These are phyloP conservation scores for Pocillopora grandis DNA, from an alignment of 92 coral and sea anemone species.

Conservation along the genomic window DNA sequence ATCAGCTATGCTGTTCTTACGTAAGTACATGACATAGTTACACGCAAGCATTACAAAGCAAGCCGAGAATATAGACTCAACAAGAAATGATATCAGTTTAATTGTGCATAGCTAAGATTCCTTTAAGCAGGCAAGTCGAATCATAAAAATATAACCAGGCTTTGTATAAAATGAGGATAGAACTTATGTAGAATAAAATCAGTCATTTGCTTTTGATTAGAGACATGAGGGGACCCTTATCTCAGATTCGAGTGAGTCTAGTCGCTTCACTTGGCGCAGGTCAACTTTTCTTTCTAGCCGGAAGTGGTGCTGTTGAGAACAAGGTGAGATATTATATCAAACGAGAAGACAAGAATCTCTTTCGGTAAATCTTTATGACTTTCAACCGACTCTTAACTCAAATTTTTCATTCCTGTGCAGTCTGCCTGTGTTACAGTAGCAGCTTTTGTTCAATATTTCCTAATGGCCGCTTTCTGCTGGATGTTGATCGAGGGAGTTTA, in stretches of 20 bases:
- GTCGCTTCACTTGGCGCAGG: background rate
- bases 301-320: background rate
- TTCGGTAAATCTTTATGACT: too few relatives aligned
- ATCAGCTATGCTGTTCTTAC: background rate
- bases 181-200: too few relatives aligned
- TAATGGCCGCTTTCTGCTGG: conserved; percentile 15
- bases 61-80: too few relatives aligned
- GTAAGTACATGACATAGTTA: background rate
- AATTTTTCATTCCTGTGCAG: background rate
- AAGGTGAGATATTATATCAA: background rate
- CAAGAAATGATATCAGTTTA: too few relatives aligned
- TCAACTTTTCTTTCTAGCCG: background rate
- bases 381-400: too few relatives aligned
- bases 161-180: too few relatives aligned
- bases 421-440: background rate
- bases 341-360: too few relatives aligned
- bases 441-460: background rate
- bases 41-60: too few relatives aligned
- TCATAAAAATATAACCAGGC: background rate
- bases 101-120: too few relatives aligned
- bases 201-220: background rate
- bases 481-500: conserved; percentile 3
- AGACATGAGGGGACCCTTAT: background rate
- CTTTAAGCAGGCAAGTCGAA: too few relatives aligned
- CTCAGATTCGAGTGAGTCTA: background rate